phyloP scores from a whole-genome alignment of 2,797 vertebrate species.

The Pipistrellus nathusii region DNA sequence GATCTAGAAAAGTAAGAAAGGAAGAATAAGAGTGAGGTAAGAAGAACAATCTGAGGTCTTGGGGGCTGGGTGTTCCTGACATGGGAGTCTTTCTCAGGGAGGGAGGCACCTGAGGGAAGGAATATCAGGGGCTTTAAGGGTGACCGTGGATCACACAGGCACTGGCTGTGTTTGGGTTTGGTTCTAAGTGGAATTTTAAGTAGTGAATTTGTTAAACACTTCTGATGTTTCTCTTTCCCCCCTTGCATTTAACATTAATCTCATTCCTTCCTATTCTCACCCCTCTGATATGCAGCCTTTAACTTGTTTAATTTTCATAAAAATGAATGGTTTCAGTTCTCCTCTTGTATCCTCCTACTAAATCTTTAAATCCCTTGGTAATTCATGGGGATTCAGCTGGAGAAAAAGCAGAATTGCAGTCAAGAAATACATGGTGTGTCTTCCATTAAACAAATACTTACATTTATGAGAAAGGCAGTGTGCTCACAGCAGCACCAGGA shows the following conservation, averaged over 20 bases:
- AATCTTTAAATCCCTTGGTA: background rate
- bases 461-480: background rate
- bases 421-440: background rate
- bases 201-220: background rate
- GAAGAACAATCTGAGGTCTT: background rate
- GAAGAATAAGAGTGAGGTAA: background rate
- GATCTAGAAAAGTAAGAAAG: background rate
- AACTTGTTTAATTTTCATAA: slow-evolving; percentile 1
- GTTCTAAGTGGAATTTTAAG: background rate
- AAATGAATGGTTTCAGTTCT: slow-evolving; percentile 15
- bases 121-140: too few relatives aligned
- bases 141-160: background rate
- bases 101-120: background rate
- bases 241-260: background rate
- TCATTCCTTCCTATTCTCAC: background rate
- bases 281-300: background rate
- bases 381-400: background rate
- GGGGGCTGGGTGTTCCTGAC: background rate
- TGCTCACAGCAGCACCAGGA: background rate
- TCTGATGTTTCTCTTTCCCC: background rate
- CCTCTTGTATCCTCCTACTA: background rate
- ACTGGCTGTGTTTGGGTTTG: background rate
- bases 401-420: slow-evolving; percentile 31
- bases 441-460: background rate
- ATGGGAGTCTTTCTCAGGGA: background rate